Evolutionary conservation across 2,113 vertebrate species (phyloP), one percentile per base, ranked within the genome.

Genomic region (Bujurquina vittata): DNA sequence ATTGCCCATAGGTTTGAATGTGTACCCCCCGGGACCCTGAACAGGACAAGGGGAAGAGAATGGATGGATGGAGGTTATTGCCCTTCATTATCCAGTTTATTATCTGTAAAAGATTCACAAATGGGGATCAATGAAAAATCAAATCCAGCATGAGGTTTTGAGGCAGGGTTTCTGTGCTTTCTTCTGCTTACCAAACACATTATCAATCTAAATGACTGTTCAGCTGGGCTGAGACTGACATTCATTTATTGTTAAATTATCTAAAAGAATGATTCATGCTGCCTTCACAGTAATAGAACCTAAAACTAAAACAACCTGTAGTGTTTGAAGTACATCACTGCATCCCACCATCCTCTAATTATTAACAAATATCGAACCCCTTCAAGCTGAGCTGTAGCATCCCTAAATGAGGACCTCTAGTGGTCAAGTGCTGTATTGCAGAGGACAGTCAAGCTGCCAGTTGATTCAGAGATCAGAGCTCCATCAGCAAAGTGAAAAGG

Each of bases 341-440:
- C 33, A 33, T 7, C 33, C 33, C 33, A 7, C 33, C 33, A 12
- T 7, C n/a, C 23, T 33, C 12, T 78, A 1, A 18, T 7, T 56
- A 18, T 11, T 18, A 0, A 79, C 12, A 62, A 7, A 18, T 46
- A 73, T 65, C 6, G 4, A 59, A 74, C 10, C 20, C 23, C 20
- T 20, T 20, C 0, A 7, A 26, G 22, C 23, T 83, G 56, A 75
- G 35, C 67, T 52, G 23, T 5, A 2, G 26, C 26, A 10, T 46
- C 46, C 35, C 29, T 17, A 11, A 81, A 85, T 1, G 23, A 67
- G 17, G 87, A 74, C 90, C 80, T 90, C 92, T 88, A 65, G 81
- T 91, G 86, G 89, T 0, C 60, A 61, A 54, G 60, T 37, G 2
- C 9, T 5, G 5, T 35, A 78, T 58, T 84, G 60, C 83, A 4